Percentiles rank a stretch among this genome's conserved stretches.
These are phyloP conservation scores for Fundulus diaphanus DNA, from an alignment of 2,797 vertebrate species.

Conservation along the genomic window DNA sequence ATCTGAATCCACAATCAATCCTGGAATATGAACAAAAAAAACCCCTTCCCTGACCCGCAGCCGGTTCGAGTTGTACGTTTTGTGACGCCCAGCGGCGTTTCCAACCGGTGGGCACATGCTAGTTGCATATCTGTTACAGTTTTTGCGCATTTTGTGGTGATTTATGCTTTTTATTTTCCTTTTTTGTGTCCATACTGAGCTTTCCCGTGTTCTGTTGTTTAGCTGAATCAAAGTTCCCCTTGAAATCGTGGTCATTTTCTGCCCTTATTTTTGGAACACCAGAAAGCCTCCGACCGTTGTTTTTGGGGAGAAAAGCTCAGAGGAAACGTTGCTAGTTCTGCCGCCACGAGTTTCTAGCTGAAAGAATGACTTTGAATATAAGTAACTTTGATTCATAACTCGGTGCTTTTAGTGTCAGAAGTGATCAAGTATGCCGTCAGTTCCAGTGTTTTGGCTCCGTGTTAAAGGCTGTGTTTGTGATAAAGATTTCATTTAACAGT, in stretches of 20 bases:
- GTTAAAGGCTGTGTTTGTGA: background rate
- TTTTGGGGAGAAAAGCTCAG: no score
- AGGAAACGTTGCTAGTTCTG: background rate
- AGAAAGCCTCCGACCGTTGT: background rate
- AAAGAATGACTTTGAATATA: background rate
- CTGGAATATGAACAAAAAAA: slow-evolving; percentile 17
- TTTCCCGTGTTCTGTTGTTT: slow-evolving; percentile 20
- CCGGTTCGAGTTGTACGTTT: slow-evolving; percentile 25
- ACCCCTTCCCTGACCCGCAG: slow-evolving; percentile 23
- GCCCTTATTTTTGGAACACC: background rate
- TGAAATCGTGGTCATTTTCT: slow-evolving; percentile 23
- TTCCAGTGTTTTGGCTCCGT: background rate
- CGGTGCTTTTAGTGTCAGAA: background rate
- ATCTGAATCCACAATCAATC: slow-evolving; percentile 13
- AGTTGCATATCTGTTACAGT: slow-evolving; percentile 50
- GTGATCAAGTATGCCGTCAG: no score
- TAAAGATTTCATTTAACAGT: background rate
- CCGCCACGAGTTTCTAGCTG: background rate
- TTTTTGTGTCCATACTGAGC: slow-evolving; percentile 12
- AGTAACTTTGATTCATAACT: background rate
- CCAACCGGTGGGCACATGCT: slow-evolving; percentile 24
- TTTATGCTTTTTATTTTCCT: background rate
- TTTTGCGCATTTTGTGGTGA: slow-evolving; percentile 2
- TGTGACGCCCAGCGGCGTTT: slow-evolving; percentile 21
- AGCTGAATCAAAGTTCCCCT: slow-evolving; percentile 1